Evolutionary conservation across 2,888 invertebrate species (phyloP).

Genomic region (Tenthredo notha): DNA sequence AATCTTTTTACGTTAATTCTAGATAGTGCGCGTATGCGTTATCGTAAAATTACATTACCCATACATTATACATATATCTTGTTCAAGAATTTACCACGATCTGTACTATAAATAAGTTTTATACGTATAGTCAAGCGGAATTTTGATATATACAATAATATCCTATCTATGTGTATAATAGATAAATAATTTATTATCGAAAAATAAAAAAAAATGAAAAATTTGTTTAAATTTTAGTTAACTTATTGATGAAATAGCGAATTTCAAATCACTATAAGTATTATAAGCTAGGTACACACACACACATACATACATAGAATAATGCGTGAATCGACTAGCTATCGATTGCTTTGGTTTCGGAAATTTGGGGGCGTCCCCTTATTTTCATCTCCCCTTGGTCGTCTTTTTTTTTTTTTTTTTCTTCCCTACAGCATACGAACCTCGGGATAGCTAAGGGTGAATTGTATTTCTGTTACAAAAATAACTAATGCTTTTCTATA

Average conservation of each 20-base stretch:
- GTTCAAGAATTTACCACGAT: background rate
- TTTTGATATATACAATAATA: background rate
- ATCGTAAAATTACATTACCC: constrained; percentile 26
- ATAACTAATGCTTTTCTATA: constrained; percentile 38
- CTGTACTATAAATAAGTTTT: background rate
- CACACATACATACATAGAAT: background rate
- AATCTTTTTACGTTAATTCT: constrained; percentile 23
- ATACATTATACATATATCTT: background rate
- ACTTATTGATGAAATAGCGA: background rate
- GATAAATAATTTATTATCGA: background rate
- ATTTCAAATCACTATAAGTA: background rate
- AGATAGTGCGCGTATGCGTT: constrained; percentile 14
- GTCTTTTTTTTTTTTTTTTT: no score
- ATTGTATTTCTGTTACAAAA: constrained; percentile 50
- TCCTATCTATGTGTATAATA: background rate
- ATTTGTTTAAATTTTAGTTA: background rate
- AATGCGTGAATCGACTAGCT: constrained; percentile 57
- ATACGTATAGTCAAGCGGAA: background rate
- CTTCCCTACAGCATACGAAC: background rate
- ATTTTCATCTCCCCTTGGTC: constrained; percentile 48
- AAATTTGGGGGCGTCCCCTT: constrained; percentile 57
- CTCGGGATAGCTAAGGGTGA: background rate
- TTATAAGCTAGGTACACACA: background rate
- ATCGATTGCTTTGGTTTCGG: constrained; percentile 61
- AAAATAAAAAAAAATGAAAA: no score